These are phyloP conservation scores for Mactromeris polynyma DNA, from an alignment of 2,888 invertebrate species.

Conservation along the genomic window DNA sequence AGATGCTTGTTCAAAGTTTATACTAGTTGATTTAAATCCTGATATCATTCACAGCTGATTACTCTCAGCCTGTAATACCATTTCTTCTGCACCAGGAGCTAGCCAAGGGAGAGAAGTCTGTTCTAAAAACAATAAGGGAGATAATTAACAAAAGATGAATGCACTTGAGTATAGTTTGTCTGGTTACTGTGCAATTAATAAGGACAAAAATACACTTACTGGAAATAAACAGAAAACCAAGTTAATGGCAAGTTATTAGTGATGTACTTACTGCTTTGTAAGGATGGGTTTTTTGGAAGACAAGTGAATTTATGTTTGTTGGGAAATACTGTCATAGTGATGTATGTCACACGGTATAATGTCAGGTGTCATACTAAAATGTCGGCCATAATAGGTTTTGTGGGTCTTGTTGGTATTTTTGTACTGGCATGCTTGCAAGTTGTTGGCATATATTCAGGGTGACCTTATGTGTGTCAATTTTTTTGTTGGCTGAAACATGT, in stretches of 20 bases:
- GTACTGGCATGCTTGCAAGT: not conserved
- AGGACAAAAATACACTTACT: not conserved
- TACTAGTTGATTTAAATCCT: no score
- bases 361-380: not conserved
- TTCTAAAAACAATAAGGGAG: not conserved
- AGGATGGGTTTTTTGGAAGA: not conserved
- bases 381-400: not conserved
- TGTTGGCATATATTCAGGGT: not conserved
- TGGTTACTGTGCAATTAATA: not conserved
- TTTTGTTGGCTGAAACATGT: not conserved
- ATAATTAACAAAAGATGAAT: not conserved
- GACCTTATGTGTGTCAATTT: not conserved
- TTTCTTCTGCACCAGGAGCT: no score
- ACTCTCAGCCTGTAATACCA: no score
- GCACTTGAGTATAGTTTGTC: not conserved
- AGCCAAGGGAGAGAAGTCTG: not conserved
- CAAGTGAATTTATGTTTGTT: not conserved
- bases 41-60: no score
- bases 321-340: not conserved
- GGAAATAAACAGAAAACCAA: not conserved
- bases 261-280: not conserved
- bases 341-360: not conserved
- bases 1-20: no score
- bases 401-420: not conserved
- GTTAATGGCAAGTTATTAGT: not conserved